Evolutionary conservation across 2,113 vertebrate species (phyloP).

Genomic region (Oryzias melastigma): DNA sequence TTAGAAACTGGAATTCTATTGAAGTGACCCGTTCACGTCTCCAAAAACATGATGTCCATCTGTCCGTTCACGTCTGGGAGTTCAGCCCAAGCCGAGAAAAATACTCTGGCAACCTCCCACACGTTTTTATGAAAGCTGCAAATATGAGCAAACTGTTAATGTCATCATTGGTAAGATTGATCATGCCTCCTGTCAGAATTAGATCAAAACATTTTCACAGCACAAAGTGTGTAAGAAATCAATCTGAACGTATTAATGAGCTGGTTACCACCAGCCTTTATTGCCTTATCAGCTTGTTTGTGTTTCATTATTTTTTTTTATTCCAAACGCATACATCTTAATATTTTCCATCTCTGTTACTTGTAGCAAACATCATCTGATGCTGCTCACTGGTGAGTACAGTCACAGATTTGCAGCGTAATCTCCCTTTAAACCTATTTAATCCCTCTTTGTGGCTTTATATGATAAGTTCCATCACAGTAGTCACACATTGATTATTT

Average conservation of each 20-base stretch:
- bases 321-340: no score
- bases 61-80: slow-evolving; percentile 22
- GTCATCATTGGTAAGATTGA: slow-evolving; percentile 15
- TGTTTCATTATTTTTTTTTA: background rate
- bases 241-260: background rate
- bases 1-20: slow-evolving; percentile 9
- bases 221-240: slow-evolving; percentile 5
- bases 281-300: background rate
- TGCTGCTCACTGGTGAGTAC: slow-evolving; percentile 8
- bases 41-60: slow-evolving; percentile 12
- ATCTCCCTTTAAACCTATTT: slow-evolving; percentile 39
- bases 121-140: slow-evolving; percentile 13
- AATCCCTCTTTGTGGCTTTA: slow-evolving; percentile 26
- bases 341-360: background rate
- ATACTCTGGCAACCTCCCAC: slow-evolving; percentile 33
- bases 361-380: slow-evolving; percentile 11
- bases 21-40: slow-evolving; percentile 13
- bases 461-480: background rate
- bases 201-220: slow-evolving; percentile 12
- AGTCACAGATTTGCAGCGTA: slow-evolving; percentile 19
- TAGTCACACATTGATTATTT: background rate
- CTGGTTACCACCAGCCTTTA: background rate
- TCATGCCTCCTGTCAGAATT: background rate
- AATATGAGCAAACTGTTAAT: slow-evolving; percentile 25
- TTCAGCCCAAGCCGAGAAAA: slow-evolving; percentile 21